Conservation (phyloP, 2,888 invertebrate genomes). For the Scotopteryx bipunctaria region DNA sequence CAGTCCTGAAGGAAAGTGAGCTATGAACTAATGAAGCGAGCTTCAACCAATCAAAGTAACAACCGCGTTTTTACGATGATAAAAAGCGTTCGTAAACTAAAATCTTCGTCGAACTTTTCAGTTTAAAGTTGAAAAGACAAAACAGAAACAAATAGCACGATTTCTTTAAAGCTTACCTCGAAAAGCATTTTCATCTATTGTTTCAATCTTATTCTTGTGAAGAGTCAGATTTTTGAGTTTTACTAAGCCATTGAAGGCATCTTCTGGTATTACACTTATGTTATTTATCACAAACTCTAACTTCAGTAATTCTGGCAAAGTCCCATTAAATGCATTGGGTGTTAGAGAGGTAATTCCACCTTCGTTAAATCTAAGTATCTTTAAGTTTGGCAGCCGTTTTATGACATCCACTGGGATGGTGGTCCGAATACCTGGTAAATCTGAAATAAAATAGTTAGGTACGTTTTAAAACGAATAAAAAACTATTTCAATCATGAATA, state of each 20-base stretch:
- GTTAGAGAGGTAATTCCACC: not conserved
- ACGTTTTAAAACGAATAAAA: not conserved
- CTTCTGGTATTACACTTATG: not conserved
- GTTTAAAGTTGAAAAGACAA: not conserved
- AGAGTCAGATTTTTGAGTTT: not conserved
- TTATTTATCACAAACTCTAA: not conserved
- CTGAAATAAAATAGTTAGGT: not conserved
- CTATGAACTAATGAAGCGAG: not conserved
- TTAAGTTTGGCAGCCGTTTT: not conserved
- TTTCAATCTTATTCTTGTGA: not conserved
- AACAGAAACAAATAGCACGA: too few relatives aligned
- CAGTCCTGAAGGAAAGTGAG: not conserved
- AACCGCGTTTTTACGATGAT: too few relatives aligned
- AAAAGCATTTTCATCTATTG: not conserved
- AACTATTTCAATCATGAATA: not conserved
- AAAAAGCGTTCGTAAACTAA: too few relatives aligned
- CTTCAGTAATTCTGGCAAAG: not conserved
- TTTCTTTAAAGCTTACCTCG: not conserved
- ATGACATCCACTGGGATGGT: not conserved
- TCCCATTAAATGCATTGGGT: not conserved
- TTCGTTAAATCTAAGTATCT: not conserved
- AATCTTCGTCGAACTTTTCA: not conserved
- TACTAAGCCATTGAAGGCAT: not conserved
- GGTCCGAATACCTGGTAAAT: not conserved
- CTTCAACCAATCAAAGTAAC: not conserved